These are phyloP conservation scores for Onychomys arenicola DNA, from an alignment of 2,797 vertebrate genomes.

Conservation along the genomic window DNA sequence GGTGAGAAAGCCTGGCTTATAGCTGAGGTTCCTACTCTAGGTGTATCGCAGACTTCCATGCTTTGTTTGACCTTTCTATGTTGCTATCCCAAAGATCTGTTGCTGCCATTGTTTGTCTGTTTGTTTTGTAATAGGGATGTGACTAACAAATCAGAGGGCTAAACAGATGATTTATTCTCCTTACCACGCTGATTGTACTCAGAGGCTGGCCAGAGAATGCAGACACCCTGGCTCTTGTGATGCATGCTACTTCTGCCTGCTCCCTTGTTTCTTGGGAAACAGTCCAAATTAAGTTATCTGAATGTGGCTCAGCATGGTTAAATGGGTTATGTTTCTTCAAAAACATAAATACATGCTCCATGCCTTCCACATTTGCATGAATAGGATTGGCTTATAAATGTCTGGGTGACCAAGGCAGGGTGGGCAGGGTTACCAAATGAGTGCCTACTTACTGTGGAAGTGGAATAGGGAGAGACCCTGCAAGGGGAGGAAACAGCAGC, in stretches of 20 bases:
- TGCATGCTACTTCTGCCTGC: not conserved
- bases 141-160: not conserved
- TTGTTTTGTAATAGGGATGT: not conserved
- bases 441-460: not conserved
- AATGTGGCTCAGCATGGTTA: not conserved
- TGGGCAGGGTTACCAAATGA: not conserved
- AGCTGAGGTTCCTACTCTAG: not conserved
- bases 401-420: not conserved
- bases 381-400: slow-evolving; percentile 16
- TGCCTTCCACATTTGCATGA: not conserved
- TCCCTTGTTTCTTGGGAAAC: not conserved
- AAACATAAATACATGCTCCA: not conserved
- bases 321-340: slow-evolving; percentile 2
- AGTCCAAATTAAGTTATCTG: slow-evolving; percentile 22
- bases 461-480: not conserved
- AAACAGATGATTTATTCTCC: not conserved
- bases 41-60: not conserved
- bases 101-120: too few relatives aligned
- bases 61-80: not conserved
- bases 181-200: not conserved
- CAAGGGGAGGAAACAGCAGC: not conserved
- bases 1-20: not conserved
- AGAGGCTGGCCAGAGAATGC: not conserved
- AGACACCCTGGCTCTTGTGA: not conserved
- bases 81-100: not conserved